Conservation (phyloP, 2,888 invertebrate genomes). For the Pollenia amentaria region DNA sequence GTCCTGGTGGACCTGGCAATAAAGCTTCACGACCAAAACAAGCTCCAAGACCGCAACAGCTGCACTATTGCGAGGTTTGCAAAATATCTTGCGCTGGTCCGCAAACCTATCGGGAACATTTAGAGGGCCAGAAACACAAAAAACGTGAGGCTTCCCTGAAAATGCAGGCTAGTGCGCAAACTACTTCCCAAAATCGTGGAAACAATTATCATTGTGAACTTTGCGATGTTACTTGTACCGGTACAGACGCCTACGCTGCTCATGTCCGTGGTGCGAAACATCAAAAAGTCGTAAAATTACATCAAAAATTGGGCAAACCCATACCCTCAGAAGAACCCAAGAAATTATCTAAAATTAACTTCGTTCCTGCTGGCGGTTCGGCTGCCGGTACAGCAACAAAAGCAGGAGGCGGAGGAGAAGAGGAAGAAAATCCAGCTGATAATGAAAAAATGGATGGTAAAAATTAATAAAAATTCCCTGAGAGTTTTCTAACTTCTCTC, state of each 20-base stretch:
- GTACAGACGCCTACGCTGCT: constrained; percentile 98
- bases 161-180: constrained; percentile 88
- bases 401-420: constrained; percentile 70
- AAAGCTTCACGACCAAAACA: constrained; percentile 85
- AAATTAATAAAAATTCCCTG: neutral
- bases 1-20: constrained; percentile 74
- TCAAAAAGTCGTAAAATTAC: constrained; percentile 98
- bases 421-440: constrained; percentile 59
- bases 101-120: constrained; percentile 97
- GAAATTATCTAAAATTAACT: constrained; percentile 87
- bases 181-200: constrained; percentile 87
- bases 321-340: constrained; percentile 98
- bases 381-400: constrained; percentile 77
- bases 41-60: constrained; percentile 95
- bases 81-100: constrained; percentile 99
- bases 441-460: constrained; percentile 71
- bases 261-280: constrained; percentile 99
- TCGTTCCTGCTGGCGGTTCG: constrained; percentile 83
- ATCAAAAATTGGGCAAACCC: constrained; percentile 98
- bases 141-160: constrained; percentile 97
- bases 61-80: constrained; percentile 99
- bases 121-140: constrained; percentile 99
- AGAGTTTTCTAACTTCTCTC: too few relatives aligned
- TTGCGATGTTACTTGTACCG: constrained; percentile 99
- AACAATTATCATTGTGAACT: constrained; percentile 93